Evolutionary conservation across 2,888 invertebrate species (phyloP).

Genomic region (Cheilosia grossa): DNA sequence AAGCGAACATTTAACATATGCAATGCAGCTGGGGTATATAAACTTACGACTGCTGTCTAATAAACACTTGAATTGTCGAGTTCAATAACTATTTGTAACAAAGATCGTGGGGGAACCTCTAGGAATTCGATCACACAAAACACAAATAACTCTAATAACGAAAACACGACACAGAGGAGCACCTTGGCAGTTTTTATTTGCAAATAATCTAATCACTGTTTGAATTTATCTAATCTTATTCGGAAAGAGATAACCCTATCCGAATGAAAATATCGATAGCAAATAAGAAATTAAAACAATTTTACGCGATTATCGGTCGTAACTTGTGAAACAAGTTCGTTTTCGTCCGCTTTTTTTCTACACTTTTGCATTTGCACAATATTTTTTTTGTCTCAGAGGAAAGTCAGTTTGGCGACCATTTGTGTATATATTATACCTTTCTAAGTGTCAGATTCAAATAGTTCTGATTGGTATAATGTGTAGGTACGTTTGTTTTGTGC

Average conservation of each 20-base stretch:
- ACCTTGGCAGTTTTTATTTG: slow-evolving; percentile 7
- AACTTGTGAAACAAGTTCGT: slow-evolving; percentile 39
- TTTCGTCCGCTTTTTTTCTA: slow-evolving; percentile 40
- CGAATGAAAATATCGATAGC: slow-evolving; percentile 21
- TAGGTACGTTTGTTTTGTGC: slow-evolving; percentile 36
- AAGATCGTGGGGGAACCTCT: neutral
- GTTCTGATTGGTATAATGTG: slow-evolving; percentile 29
- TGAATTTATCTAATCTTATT: slow-evolving; percentile 43
- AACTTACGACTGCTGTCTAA: slow-evolving; percentile 35
- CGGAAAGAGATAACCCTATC: slow-evolving; percentile 35
- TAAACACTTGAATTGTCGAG: slow-evolving; percentile 3
- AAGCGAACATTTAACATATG: slow-evolving; percentile 51
- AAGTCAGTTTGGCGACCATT: slow-evolving; percentile 60
- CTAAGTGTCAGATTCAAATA: slow-evolving; percentile 22
- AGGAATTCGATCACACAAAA: slow-evolving; percentile 38
- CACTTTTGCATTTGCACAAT: slow-evolving; percentile 59
- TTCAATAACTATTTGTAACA: neutral
- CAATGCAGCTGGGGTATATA: slow-evolving; percentile 20
- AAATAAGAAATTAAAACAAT: slow-evolving; percentile 27
- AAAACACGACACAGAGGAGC: neutral
- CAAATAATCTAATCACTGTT: slow-evolving; percentile 65
- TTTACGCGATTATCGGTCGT: slow-evolving; percentile 26
- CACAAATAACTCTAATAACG: slow-evolving; percentile 35
- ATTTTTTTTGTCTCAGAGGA: slow-evolving; percentile 20
- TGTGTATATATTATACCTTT: slow-evolving; percentile 49